Conservation (phyloP, 1,140 invertebrate species). For the Phenacoccus solenopsis region DNA sequence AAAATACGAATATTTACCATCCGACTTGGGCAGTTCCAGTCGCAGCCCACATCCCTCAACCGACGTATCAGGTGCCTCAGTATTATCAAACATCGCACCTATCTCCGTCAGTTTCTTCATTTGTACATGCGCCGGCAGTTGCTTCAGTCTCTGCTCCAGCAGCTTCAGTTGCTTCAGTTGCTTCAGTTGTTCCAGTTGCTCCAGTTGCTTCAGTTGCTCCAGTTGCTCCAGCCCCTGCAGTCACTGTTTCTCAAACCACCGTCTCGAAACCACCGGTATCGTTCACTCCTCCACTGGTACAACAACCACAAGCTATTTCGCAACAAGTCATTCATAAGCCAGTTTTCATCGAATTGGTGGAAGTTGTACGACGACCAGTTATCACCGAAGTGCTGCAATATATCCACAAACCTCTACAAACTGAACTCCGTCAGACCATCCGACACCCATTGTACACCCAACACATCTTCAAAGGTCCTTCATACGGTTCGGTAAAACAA, state of each 20-base stretch:
- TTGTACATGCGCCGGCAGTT: not conserved
- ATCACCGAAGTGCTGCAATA: slow-evolving; percentile 20
- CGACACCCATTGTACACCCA: slow-evolving; percentile 19
- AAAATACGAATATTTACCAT: not conserved
- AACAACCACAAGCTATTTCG: not conserved
- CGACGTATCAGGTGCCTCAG: not conserved
- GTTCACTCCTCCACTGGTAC: not conserved
- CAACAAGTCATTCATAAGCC: slow-evolving; percentile 22
- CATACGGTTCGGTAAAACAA: slow-evolving; percentile 18
- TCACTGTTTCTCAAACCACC: not conserved
- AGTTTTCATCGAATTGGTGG: slow-evolving; percentile 16
- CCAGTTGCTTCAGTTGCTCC: not conserved
- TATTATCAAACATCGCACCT: not conserved
- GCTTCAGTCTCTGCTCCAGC: not conserved
- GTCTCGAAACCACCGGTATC: not conserved
- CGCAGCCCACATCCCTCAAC: no score
- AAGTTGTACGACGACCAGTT: slow-evolving; percentile 21
- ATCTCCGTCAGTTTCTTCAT: not conserved
- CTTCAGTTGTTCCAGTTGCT: not conserved
- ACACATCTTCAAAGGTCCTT: slow-evolving; percentile 18
- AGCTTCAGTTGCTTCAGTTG: not conserved
- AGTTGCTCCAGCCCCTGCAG: not conserved
- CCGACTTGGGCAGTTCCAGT: not conserved
- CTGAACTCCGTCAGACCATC: slow-evolving; percentile 19
- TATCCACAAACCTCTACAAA: slow-evolving; percentile 18